These are phyloP conservation scores for Netelia fuscicornis DNA, from an alignment of 2,888 invertebrate genomes.

Conservation along the genomic window DNA sequence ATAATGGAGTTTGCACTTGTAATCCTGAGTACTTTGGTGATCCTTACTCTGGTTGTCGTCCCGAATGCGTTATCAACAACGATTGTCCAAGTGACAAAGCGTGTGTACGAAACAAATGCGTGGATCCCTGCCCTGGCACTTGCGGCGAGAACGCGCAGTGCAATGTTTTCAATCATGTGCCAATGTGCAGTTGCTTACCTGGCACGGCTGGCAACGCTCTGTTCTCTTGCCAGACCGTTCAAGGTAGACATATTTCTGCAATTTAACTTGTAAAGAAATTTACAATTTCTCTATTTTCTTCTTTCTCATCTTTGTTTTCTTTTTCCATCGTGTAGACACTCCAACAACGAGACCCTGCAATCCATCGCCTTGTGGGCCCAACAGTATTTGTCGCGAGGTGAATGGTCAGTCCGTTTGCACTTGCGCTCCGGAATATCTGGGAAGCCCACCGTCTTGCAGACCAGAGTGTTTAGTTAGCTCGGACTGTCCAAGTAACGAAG, in stretches of 20 bases:
- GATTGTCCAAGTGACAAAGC: constrained; percentile 84
- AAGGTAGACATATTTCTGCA: constrained; percentile 77
- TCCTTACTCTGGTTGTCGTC: constrained; percentile 85
- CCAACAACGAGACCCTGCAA: constrained; percentile 86
- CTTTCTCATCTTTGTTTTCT: neutral
- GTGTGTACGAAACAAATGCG: constrained; percentile 85
- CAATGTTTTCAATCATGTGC: constrained; percentile 91
- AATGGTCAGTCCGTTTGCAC: constrained; percentile 88
- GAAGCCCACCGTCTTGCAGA: constrained; percentile 89
- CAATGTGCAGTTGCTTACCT: constrained; percentile 90
- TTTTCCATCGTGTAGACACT: constrained; percentile 67
- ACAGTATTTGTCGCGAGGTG: constrained; percentile 88
- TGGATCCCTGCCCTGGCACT: constrained; percentile 85
- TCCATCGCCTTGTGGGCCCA: constrained; percentile 89
- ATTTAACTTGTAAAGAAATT: neutral
- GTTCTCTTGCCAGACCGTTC: constrained; percentile 81
- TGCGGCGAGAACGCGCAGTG: constrained; percentile 89
- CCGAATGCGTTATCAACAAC: constrained; percentile 85
- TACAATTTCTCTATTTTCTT: neutral
- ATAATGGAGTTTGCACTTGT: constrained; percentile 84
- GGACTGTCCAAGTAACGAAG: constrained; percentile 88
- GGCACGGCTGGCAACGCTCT: constrained; percentile 85
- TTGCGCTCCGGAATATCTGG: constrained; percentile 88
- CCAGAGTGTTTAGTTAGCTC: constrained; percentile 90
- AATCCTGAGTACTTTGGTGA: constrained; percentile 84